These are phyloP conservation scores for Crocallis elinguaria DNA, from an alignment of 2,888 invertebrate genomes.

Conservation along the genomic window DNA sequence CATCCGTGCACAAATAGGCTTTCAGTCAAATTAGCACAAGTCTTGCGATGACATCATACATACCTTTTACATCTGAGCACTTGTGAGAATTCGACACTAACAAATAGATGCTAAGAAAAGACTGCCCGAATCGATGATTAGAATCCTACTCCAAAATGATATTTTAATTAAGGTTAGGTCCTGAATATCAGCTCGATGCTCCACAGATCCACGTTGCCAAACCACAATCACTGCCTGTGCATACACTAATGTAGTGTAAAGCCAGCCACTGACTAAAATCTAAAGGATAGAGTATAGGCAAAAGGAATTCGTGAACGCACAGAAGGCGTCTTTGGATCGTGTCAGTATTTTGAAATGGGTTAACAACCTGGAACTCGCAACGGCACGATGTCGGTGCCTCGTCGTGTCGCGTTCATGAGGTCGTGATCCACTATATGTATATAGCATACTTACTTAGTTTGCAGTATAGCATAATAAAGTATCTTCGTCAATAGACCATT, in stretches of 20 bases:
- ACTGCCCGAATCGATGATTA: too few species aligned
- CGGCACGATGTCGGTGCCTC: slow-evolving; percentile 37
- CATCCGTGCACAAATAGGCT: neutral
- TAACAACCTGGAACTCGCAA: slow-evolving; percentile 48
- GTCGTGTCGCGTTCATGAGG: slow-evolving; percentile 51
- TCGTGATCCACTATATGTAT: slow-evolving; percentile 45
- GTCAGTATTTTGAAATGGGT: slow-evolving; percentile 43
- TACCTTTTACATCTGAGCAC: too few species aligned
- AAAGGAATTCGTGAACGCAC: slow-evolving; percentile 5
- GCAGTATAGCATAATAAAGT: neutral
- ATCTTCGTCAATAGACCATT: neutral
- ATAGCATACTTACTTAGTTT: too few species aligned
- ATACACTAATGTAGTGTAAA: too few species aligned
- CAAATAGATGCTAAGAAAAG: too few species aligned
- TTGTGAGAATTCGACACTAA: too few species aligned
- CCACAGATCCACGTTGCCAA: too few species aligned
- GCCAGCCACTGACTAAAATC: neutral
- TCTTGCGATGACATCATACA: neutral
- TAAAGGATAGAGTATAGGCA: slow-evolving; percentile 10
- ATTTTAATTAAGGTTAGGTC: too few species aligned
- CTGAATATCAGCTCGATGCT: too few species aligned
- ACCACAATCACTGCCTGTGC: too few species aligned
- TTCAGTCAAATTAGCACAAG: slow-evolving; percentile 1
- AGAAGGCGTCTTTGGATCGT: slow-evolving; percentile 24
- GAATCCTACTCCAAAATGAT: too few species aligned